Evolutionary conservation across 2,888 invertebrate genomes (phyloP), one percentile per base, ranked within the genome.

Genomic region (Ametastegia equiseti): DNA sequence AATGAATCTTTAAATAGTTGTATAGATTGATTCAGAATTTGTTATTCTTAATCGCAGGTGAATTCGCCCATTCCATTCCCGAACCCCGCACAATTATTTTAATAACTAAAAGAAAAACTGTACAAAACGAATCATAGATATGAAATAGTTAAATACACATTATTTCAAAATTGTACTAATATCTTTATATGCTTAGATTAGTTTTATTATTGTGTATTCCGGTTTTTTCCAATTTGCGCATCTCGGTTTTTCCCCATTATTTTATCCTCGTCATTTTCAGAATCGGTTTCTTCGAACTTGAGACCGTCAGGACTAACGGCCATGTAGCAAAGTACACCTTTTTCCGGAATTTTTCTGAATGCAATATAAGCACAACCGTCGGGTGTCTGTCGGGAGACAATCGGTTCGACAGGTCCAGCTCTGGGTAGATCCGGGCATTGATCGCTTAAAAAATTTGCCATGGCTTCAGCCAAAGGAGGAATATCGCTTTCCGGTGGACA

Each of bases 271-370:
- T 63, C 78, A 36, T 78, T n/a, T 6, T 60, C 78, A 7, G 78
- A 78, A n/a, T 57, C 63, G 42, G 42, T 78, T 2, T 78, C 57
- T 47, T 81, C 42, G 19, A 67, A 83, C 15, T 80, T 63, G 2
- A 84, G 63, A 13, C 84, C 83, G 39, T 89, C 86, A 0, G 93
- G 93, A 83, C 93, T 92, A 7, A 94, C 93, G n/a, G 94, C 93
- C 92, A 94, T 92, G 84, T 94, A 94, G 86, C 93, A 93, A 81
- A 94, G 91, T 7, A 94, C 92, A 19, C 94, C 94, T 47, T 93
- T 92, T 47, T 92, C 92, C 0, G 93, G 93, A 75, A 93, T 92
- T 86, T 93, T 93, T 85, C 93, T 93, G 2, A 93, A 92, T 1
- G 93, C 92, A 39, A 93, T 91, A 82, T 93, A 93, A 1, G 93